These are phyloP conservation scores for Scaptodrosophila latifasciaeformis DNA, from an alignment of 2,888 invertebrate genomes.

Conservation along the genomic window DNA sequence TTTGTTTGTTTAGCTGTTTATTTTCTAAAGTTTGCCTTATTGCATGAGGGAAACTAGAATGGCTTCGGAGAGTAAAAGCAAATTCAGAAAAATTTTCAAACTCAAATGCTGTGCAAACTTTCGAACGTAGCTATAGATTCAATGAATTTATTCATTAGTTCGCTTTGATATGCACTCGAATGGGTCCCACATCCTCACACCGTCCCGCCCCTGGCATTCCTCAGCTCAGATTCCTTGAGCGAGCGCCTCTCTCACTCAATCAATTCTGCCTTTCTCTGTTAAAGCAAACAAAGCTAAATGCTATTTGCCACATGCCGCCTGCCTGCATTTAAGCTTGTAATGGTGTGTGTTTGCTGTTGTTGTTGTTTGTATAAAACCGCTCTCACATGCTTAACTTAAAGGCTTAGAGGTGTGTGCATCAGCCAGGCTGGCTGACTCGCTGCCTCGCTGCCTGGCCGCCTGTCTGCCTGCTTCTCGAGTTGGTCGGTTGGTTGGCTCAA, in stretches of 20 bases:
- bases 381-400: conserved; percentile 40
- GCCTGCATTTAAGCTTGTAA: background rate
- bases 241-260: conserved; percentile 7
- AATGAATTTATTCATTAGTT: conserved; percentile 67
- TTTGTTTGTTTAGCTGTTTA: background rate
- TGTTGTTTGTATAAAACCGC: background rate
- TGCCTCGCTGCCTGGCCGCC: conserved; percentile 2
- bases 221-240: background rate
- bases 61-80: no score
- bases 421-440: conserved; percentile 18
- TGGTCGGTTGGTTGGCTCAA: no score
- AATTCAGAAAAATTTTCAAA: no score
- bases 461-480: no score
- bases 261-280: conserved; percentile 24
- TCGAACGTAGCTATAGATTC: conserved; percentile 45
- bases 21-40: no score
- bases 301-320: conserved; percentile 42
- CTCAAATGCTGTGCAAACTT: conserved; percentile 54
- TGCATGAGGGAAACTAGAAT: no score
- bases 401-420: conserved; percentile 32
- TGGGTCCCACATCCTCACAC: conserved; percentile 22
- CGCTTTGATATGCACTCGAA: conserved; percentile 56
- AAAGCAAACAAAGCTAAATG: conserved; percentile 58
- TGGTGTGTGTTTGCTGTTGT: background rate
- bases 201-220: background rate